Evolutionary conservation across 2,888 invertebrate species (phyloP), one percentile per base, ranked within the genome.

Genomic region (Molanna angustata): DNA sequence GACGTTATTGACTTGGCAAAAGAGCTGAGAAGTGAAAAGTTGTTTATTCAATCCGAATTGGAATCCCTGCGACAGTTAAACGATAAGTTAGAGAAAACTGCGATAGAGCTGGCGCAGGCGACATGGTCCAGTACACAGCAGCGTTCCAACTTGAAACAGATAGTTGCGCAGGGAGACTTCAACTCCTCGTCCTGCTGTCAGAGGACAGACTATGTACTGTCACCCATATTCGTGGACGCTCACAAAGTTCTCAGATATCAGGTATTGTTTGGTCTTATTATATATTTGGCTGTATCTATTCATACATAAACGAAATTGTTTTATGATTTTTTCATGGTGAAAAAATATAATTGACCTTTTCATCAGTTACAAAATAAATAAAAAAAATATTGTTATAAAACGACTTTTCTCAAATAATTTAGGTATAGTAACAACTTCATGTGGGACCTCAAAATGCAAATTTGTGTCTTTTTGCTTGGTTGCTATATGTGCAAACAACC

Each of bases 61-160:
- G 84, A 86, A 65, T 84, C 89, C 68, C 82, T 92, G 64, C 86
- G 87, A 63, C 81, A 80, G 63, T 74, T 91, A 22, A 90, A 90
- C 68, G 84, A 86, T 66, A 83, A 86, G 64, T 82, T 90, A 62
- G 78, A 77, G 60, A 73, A 72, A 57, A 78, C 74, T 63, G 76
- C 79, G 11, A 65, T 76, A 58, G 78, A 80, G 62, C 69, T 82
- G 58, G 72, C 81, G 58, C 85, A 90, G 70, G 80, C 86, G 54
- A 88, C 93, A 27, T 96, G 94, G 91, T 83, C 94, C 56, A 88
- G 90, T 57, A 85, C 89, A 2, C 90, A 92, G 70, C 94, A 94
- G 71, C 81, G 89, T 60, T 83, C 89, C 60, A 90, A 89, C 68
- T 76, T 91, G 19, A 86, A 89, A 60, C 82, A 85, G 62, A 72